Evolutionary conservation across 2,888 invertebrate species (phyloP).

Genomic region (Paralinhomoeus sp.): DNA sequence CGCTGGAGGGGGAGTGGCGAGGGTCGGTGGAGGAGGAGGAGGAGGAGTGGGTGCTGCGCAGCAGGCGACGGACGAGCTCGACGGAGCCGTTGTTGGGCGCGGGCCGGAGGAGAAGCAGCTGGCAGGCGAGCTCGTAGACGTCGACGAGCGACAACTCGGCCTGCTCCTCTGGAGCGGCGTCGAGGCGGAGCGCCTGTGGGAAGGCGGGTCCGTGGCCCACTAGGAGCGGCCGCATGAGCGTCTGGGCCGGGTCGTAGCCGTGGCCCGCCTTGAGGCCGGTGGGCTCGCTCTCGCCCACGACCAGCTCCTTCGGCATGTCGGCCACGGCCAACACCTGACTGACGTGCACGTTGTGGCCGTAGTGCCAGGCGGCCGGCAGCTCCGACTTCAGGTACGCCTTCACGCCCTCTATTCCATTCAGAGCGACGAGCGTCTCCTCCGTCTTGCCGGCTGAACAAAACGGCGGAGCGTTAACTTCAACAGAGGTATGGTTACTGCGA

Average conservation of each 20-base stretch:
- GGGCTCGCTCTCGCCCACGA: not conserved
- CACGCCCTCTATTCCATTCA: too few species aligned
- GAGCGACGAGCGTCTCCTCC: too few species aligned
- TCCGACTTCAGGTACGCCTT: too few species aligned
- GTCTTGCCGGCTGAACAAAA: too few species aligned
- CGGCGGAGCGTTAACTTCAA: too few species aligned
- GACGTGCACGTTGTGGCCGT: not conserved
- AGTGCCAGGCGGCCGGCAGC: too few species aligned
- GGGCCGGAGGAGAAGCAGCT: not conserved
- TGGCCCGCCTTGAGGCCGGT: not conserved
- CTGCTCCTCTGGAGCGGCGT: not conserved
- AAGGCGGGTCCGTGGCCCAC: not conserved
- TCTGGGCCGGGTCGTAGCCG: not conserved
- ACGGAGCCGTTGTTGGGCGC: not conserved
- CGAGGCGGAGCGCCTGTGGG: not conserved
- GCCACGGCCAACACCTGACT: not conserved
- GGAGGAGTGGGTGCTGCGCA: too few species aligned
- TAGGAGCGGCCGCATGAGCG: not conserved
- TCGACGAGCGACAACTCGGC: not conserved
- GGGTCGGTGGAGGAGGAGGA: too few species aligned
- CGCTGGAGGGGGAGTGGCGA: too few species aligned
- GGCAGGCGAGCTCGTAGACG: not conserved
- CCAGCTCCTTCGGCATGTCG: not conserved
- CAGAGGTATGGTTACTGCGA: too few species aligned
- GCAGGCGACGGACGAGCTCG: too few species aligned